Base-by-base conservation (phyloP, 2,888 invertebrate species). In the Synergus umbraculus region DNA sequence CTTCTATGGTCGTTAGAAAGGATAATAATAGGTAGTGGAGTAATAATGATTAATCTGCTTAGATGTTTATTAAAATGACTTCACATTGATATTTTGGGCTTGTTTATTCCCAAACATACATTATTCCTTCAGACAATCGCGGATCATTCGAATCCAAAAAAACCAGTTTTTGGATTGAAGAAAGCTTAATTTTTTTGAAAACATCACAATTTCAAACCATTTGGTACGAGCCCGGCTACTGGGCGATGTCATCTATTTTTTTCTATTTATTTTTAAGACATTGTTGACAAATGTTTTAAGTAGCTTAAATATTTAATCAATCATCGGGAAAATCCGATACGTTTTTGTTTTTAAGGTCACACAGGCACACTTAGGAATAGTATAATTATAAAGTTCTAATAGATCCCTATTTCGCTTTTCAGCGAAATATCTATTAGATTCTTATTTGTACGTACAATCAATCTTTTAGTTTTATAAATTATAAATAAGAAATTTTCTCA, bases 41-140 rank as follows among this genome's bases (percentile, higher is more conserved):
- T 29, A 22, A 29, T 12, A 4, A 29, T 29, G 3, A 60, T 22
- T 60, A 12, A 60, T 60, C 22, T 60, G 60, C 60, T 60, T 29
- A 60, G 22, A 60, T 60, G 60, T 60, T 12, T 60, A 60, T 60
- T 60, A 60, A 60, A 60, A 22, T 60, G 22, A 60, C 13, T 60
- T 10, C 60, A 60, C 60, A 60, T 22, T 60, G 13, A 60, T 29
- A 5, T 60, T 60, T 4, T 29, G 12, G 22, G 60, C 22, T 60
- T 22, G 22, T 29, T 60, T 13, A 60, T 60, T 60, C 12, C 22
- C 60, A 10, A 10, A 60, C 22, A 60, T 29, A 60, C 60, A 60
- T 29, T 29, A 29, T 60, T 12, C 22, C 22, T 29, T 13, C 5
- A 60, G 5, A 60, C 5, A 60, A 60, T 60, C 12, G 46, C 46